These are phyloP conservation scores for Orchesella cincta DNA, from an alignment of 1,140 invertebrate species.

Conservation along the genomic window DNA sequence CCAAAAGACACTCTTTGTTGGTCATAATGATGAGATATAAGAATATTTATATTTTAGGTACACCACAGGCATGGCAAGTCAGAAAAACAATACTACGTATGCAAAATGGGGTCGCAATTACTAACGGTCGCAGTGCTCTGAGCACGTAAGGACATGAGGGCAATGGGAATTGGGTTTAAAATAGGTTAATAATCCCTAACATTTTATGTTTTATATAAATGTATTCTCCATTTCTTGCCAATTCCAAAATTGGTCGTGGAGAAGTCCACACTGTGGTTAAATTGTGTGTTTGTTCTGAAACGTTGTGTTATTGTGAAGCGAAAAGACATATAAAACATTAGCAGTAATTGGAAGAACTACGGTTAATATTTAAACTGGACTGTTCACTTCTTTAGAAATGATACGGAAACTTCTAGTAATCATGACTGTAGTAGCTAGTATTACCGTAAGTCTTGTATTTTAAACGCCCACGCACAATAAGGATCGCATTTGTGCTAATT, in stretches of 20 bases:
- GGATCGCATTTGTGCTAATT: background rate
- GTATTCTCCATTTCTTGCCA: background rate
- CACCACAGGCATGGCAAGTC: too few species aligned
- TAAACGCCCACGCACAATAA: background rate
- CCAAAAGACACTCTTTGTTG: too few species aligned
- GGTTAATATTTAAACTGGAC: background rate
- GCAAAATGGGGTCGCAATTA: background rate
- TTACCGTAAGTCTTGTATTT: background rate
- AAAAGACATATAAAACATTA: background rate
- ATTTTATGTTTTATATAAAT: slow-evolving; percentile 8
- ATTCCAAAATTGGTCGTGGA: slow-evolving; percentile 16
- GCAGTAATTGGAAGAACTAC: too few species aligned
- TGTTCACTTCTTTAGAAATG: background rate
- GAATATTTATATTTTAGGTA: too few species aligned
- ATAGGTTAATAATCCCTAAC: slow-evolving; percentile 10
- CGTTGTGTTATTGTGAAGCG: background rate
- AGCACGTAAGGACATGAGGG: background rate
- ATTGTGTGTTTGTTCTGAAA: background rate
- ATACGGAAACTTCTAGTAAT: background rate
- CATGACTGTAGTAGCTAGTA: slow-evolving; percentile 8
- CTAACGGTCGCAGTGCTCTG: background rate
- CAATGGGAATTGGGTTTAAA: background rate
- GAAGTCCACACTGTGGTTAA: background rate
- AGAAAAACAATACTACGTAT: too few species aligned
- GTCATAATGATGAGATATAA: too few species aligned